Evolutionary conservation across 2,113 vertebrate genomes (phyloP).

Genomic region (Tyto alba): DNA sequence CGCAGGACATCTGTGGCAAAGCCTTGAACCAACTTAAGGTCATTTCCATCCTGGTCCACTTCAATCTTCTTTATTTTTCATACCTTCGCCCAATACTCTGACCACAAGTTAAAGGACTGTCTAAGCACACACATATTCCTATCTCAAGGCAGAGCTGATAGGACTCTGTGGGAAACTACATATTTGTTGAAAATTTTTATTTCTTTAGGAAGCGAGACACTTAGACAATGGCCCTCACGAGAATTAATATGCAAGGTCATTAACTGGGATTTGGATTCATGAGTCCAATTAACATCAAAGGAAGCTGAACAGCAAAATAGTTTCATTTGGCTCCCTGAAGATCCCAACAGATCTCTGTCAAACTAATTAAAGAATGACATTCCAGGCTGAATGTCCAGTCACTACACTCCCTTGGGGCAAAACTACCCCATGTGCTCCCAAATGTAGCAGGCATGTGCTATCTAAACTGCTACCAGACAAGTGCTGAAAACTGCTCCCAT

Average conservation of each 20-base stretch:
- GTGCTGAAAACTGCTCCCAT: not conserved
- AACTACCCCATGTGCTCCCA: not conserved
- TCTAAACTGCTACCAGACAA: not conserved
- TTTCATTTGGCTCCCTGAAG: not conserved
- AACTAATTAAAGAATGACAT: conserved; percentile 3
- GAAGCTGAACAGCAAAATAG: not conserved
- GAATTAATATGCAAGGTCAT: not conserved
- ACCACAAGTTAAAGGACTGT: not conserved
- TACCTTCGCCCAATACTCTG: not conserved
- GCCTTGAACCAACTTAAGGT: not conserved
- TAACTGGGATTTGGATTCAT: not conserved
- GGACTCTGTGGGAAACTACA: not conserved
- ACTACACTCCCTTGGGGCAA: not conserved
- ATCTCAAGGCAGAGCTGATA: not conserved
- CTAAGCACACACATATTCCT: not conserved
- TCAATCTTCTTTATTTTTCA: not conserved
- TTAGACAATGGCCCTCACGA: not conserved
- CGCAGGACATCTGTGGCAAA: not conserved
- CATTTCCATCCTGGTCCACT: not conserved
- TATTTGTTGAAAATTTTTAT: not conserved
- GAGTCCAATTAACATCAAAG: not conserved
- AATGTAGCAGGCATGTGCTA: not conserved
- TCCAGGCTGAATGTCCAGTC: not conserved
- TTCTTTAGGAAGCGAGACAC: not conserved
- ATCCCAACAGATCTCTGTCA: not conserved